phyloP scores from a whole-genome alignment of 30 jellyfish, hydroid and myxozoan genomes.

The Hydra vulgaris region DNA sequence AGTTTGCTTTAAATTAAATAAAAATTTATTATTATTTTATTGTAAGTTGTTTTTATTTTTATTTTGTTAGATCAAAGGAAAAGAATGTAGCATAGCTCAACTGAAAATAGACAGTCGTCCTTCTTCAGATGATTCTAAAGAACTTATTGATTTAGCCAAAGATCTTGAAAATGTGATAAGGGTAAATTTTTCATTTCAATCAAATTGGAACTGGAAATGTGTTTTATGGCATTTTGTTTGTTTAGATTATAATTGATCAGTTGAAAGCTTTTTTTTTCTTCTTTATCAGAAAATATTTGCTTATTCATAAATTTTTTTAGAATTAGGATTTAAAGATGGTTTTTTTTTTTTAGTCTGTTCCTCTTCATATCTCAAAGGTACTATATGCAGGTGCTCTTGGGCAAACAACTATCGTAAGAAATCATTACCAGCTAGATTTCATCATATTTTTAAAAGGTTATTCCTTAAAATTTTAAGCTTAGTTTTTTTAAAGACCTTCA shows the following conservation, averaged over 20 bases:
- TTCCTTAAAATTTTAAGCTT: too few species aligned
- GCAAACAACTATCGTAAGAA: conserved; percentile 50
- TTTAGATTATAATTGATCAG: too few species aligned
- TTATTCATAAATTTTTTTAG: too few species aligned
- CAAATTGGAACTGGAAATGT: too few species aligned
- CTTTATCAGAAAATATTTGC: too few species aligned
- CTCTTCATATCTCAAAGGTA: conserved; percentile 32
- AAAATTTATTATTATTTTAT: too few species aligned
- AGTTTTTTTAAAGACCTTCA: neutral
- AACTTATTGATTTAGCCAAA: neutral
- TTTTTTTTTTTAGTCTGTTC: conserved; percentile 35
- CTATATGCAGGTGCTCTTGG: conserved; percentile 71
- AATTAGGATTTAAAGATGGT: too few species aligned
- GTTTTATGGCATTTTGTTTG: too few species aligned
- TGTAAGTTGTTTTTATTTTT: too few species aligned
- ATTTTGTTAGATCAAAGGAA: too few species aligned
- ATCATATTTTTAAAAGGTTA: conserved; percentile 7
- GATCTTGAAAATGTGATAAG: neutral
- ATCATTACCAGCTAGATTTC: conserved; percentile 7
- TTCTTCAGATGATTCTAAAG: neutral
- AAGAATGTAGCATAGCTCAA: conserved; percentile 1
- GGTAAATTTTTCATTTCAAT: neutral
- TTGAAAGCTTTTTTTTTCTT: too few species aligned
- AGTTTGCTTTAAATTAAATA: too few species aligned
- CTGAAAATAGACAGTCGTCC: conserved; percentile 8